phyloP scores from a whole-genome alignment of 1,140 invertebrate species.

The Teleopsis dalmanni region DNA sequence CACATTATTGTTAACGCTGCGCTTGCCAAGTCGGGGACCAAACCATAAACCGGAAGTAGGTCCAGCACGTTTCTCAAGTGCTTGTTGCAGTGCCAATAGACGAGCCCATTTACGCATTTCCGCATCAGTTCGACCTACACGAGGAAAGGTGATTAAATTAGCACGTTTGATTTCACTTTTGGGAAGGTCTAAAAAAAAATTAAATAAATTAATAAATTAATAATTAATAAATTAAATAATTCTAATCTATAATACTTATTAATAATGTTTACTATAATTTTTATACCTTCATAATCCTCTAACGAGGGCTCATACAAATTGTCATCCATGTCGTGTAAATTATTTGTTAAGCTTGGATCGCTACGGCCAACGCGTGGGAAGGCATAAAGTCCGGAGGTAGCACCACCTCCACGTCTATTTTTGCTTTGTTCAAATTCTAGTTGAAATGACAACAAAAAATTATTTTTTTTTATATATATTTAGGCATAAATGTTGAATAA shows the following conservation, averaged over 20 bases:
- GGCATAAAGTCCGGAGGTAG: constrained; percentile 49
- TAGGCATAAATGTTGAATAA: not conserved
- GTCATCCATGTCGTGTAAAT: constrained; percentile 22
- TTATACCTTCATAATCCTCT: constrained; percentile 38
- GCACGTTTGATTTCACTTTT: constrained; percentile 41
- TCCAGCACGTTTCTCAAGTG: constrained; percentile 34
- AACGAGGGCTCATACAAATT: constrained; percentile 21
- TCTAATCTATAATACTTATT: not conserved
- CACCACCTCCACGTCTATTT: constrained; percentile 29
- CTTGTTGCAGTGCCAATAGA: constrained; percentile 35
- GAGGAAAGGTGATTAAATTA: constrained; percentile 50
- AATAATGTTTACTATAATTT: not conserved
- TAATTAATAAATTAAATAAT: not conserved
- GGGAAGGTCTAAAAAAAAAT: constrained; percentile 22
- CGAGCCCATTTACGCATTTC: constrained; percentile 38
- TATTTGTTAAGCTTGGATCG: constrained; percentile 37
- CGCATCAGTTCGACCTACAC: constrained; percentile 47
- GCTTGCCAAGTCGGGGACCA: constrained; percentile 49
- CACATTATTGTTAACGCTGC: constrained; percentile 26
- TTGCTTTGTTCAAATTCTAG: constrained; percentile 31
- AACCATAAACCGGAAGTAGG: constrained; percentile 50
- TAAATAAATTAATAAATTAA: not conserved
- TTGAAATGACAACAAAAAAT: not conserved
- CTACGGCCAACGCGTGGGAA: constrained; percentile 52
- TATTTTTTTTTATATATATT: not conserved